Percentiles rank a stretch among this genome's conserved stretches.
phyloP scores from a whole-genome alignment of 2,888 invertebrate genomes.

The Caenorhabditis auriculariae region DNA sequence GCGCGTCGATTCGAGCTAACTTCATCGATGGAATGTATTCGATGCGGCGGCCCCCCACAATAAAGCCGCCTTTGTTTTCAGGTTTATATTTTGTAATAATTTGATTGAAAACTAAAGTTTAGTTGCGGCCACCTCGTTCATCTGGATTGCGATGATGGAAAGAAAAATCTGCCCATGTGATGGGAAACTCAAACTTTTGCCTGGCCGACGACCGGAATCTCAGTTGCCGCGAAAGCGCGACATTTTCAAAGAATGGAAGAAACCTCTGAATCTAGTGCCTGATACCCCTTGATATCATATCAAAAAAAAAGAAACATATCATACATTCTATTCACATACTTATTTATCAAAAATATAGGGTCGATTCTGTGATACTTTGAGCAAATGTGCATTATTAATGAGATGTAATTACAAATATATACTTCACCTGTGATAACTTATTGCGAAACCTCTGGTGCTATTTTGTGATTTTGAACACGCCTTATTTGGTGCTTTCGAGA shows the following conservation, averaged over 20 bases:
- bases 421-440: too few species aligned
- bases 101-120: neutral
- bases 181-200: neutral
- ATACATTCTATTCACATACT: neutral
- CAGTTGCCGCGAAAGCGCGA: slow-evolving; percentile 4
- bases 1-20: slow-evolving; percentile 6
- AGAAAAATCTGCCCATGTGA: slow-evolving; percentile 12
- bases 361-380: neutral
- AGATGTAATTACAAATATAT: too few species aligned
- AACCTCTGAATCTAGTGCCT: slow-evolving; percentile 11
- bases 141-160: slow-evolving; percentile 35
- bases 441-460: too few species aligned
- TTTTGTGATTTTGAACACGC: too few species aligned
- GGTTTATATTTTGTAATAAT: slow-evolving; percentile 7
- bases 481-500: too few species aligned
- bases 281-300: slow-evolving; percentile 1
- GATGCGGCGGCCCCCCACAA: slow-evolving; percentile 12
- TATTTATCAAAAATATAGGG: too few species aligned
- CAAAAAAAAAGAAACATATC: neutral
- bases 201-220: slow-evolving; percentile 1
- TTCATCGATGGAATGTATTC: slow-evolving; percentile 12
- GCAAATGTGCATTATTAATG: too few species aligned
- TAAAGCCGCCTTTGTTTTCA: slow-evolving; percentile 29
- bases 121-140: slow-evolving; percentile 43
- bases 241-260: slow-evolving; percentile 22